A percentile compares a stretch with the other conserved stretches of the same genome.
Evolutionary conservation across 2,888 invertebrate species (phyloP).

Genomic region (Troides aeacus): DNA sequence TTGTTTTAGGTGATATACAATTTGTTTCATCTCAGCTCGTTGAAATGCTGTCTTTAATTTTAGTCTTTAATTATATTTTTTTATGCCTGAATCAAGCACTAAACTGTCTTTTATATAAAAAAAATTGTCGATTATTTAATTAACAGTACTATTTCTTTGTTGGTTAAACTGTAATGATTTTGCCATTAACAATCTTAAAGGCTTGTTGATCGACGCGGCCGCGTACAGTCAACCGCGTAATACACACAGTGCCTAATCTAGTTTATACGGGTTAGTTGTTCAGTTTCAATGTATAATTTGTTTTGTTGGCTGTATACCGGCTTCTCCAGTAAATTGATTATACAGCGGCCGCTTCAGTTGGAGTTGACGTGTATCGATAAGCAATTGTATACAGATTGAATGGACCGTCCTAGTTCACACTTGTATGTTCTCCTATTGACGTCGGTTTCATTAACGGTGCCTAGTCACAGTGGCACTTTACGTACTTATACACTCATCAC

Average conservation of each 20-base stretch:
- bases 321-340: slow-evolving; percentile 25
- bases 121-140: too few species aligned
- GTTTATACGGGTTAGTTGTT: slow-evolving; percentile 3
- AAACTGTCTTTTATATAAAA: too few species aligned
- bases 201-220: not conserved
- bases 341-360: not conserved
- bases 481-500: too few species aligned
- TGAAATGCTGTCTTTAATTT: too few species aligned
- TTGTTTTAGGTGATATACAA: too few species aligned
- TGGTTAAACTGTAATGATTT: slow-evolving; percentile 6
- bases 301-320: not conserved
- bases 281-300: not conserved
- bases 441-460: not conserved
- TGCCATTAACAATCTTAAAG: not conserved
- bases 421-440: slow-evolving; percentile 10
- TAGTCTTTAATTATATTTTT: too few species aligned
- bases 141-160: too few species aligned
- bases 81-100: too few species aligned
- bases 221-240: not conserved
- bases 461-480: too few species aligned
- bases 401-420: not conserved
- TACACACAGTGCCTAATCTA: not conserved
- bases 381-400: not conserved
- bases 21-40: too few species aligned
- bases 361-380: slow-evolving; percentile 2